A percentile compares a stretch with the other conserved stretches of the same genome.
Conservation (phyloP, 2,797 vertebrate species). For the Emys orbicularis region DNA sequence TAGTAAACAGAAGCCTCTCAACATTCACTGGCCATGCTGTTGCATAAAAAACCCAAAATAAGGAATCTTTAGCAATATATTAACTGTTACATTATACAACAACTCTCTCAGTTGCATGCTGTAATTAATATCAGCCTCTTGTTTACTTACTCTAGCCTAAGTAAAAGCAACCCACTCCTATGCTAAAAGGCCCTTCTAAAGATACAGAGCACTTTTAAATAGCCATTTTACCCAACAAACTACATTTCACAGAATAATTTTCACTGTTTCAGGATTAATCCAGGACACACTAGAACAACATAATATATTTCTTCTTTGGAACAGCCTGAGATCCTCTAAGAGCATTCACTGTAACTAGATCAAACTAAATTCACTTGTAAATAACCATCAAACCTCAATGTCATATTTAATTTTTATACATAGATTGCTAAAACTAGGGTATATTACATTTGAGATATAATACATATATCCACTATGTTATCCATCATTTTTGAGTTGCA, state of each 20-base stretch:
- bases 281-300: background rate
- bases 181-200: background rate
- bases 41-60: background rate
- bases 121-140: background rate
- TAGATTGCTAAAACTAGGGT: background rate
- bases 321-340: background rate
- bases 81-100: background rate
- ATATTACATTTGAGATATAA: background rate
- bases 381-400: background rate
- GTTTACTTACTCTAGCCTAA: background rate
- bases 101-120: background rate
- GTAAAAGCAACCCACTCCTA: background rate
- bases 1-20: background rate
- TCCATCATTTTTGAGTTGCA: background rate
- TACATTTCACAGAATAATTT: background rate
- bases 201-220: background rate
- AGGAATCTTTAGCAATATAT: background rate
- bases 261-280: background rate
- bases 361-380: background rate
- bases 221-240: background rate
- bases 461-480: background rate
- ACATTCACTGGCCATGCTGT: background rate
- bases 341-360: background rate
- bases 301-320: background rate
- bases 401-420: background rate